Conservation (phyloP, 2,113 vertebrate species). For the Scopus umbretta region DNA sequence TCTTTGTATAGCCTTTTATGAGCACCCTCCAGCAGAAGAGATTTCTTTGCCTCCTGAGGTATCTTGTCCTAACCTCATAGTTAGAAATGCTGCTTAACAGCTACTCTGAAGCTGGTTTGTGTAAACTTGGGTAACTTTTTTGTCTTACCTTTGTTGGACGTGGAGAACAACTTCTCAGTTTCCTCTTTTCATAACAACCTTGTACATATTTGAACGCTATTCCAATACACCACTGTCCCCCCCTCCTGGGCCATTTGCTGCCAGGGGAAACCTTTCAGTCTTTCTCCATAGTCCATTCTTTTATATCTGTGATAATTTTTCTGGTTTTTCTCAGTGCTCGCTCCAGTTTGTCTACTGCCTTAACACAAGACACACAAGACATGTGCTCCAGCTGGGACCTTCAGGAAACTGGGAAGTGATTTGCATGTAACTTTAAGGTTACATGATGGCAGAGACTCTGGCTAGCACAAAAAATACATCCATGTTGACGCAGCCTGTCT, state of each 20-base stretch:
- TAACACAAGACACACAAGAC: neutral
- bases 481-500: neutral
- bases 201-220: neutral
- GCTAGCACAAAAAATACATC: neutral
- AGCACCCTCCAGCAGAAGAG: neutral
- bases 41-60: neutral
- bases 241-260: neutral
- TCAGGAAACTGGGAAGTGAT: neutral
- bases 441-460: neutral
- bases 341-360: neutral
- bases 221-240: neutral
- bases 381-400: neutral
- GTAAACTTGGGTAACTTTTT: neutral
- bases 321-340: neutral
- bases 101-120: neutral
- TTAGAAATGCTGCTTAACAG: neutral
- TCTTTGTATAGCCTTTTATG: neutral
- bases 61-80: neutral
- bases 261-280: neutral
- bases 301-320: neutral
- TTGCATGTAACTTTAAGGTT: neutral
- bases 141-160: neutral
- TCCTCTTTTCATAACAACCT: neutral
- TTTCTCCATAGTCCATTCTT: neutral
- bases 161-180: neutral